These are phyloP conservation scores for Hormaphis cornu DNA, from an alignment of 1,140 invertebrate genomes.

Conservation along the genomic window DNA sequence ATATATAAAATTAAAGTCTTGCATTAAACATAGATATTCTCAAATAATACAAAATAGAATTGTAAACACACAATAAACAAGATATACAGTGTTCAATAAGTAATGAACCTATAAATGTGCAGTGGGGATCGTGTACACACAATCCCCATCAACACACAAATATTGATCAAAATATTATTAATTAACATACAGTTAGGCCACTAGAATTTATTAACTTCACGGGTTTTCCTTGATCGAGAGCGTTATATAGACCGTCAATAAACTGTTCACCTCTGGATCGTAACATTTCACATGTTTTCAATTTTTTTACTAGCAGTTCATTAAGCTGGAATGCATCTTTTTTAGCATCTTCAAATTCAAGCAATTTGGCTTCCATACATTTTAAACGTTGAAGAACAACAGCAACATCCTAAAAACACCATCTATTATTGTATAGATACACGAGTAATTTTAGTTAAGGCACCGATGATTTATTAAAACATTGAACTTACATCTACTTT, in stretches of 20 bases:
- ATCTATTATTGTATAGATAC: too few relatives aligned
- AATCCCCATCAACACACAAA: too few relatives aligned
- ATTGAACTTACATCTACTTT: too few relatives aligned
- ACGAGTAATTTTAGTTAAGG: too few relatives aligned
- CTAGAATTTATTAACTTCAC: conserved; percentile 21
- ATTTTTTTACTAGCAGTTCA: conserved; percentile 20
- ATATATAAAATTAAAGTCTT: too few relatives aligned
- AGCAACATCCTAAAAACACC: conserved; percentile 14
- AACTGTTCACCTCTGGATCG: conserved; percentile 27
- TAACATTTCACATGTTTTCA: conserved; percentile 26
- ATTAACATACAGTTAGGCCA: conserved; percentile 1
- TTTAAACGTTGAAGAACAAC: conserved; percentile 1
- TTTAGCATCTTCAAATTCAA: conserved; percentile 13
- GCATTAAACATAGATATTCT: too few relatives aligned
- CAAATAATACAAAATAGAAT: background rate
- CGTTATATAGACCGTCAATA: conserved; percentile 13
- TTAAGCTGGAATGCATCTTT: background rate
- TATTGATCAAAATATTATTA: background rate
- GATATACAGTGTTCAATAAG: background rate
- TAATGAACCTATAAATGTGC: background rate
- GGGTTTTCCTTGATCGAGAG: conserved; percentile 25
- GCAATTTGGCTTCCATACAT: conserved; percentile 14
- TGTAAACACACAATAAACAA: background rate
- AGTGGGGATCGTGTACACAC: too few relatives aligned
- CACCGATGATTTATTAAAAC: too few relatives aligned